Evolutionary conservation across 2,797 vertebrate species (phyloP), one percentile per base, ranked within the genome.

Genomic region (Characodon lateralis): DNA sequence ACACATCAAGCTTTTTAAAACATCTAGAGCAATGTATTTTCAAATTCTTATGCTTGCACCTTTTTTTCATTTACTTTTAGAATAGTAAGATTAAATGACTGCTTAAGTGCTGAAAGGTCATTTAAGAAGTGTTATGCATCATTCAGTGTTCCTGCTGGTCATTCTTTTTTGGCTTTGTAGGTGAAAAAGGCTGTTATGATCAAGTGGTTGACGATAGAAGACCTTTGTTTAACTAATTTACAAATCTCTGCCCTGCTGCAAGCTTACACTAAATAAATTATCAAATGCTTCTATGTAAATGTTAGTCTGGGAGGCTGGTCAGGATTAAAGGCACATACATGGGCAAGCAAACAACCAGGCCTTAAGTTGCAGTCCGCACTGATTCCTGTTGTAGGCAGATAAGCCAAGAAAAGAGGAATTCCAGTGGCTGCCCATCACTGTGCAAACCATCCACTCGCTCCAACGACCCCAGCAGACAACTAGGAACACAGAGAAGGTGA

Each of bases 371-470:
- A 86, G 88, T 91, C 84, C n/a, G 80, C 91, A 88, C 90, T 87
- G 89, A 93, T 88, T 83, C 89, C 89, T 83, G 78, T 87, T 89
- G 90, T 66, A 89, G 85, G 83, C 82, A 91, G 93, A 94, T 94
- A 94, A 93, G 90, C 89, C 89, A 82, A 48, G 46, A 74, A 53
- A 65, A 91, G 83, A 90, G 90, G 91, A 93, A 93, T 94, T 93
- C 91, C 91, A 78, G 83, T 91, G 92, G 93, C 92, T 93, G 92
- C 93, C 92, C 94, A 93, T 91, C 74, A 78, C 91, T 91, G 92
- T 93, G 92, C 94, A 94, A 95, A 93, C 90, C 91, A 88, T 92
- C 92, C 89, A 84, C 85, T 85, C 68, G 75, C 81, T 91, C 84
- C 74, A 63, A 89, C 87, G 93, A 89, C 91, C 69, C 50, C 87